Evolutionary conservation across 1,140 invertebrate species (phyloP).

Genomic region (Drosophila nigromelanica): DNA sequence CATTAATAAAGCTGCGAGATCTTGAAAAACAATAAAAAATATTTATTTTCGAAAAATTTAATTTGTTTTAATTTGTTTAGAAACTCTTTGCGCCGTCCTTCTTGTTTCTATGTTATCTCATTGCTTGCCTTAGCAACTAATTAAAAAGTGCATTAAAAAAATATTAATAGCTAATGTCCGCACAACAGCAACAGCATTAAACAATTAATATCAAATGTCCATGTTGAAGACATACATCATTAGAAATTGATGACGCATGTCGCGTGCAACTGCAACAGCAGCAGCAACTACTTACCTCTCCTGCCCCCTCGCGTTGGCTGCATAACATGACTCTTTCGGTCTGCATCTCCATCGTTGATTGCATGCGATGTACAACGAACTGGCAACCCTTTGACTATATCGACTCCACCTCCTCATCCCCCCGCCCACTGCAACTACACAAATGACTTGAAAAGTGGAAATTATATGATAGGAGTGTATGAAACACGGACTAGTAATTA

Average conservation of each 20-base stretch:
- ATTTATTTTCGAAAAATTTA: too few species aligned
- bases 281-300: conserved; percentile 8
- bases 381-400: conserved; percentile 47
- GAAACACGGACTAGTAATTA: conserved; percentile 71
- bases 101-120: background rate
- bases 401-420: conserved; percentile 14
- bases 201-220: conserved; percentile 57
- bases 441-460: conserved; percentile 45
- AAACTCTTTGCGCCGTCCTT: background rate
- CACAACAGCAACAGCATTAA: conserved; percentile 29
- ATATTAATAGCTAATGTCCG: conserved; percentile 70
- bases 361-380: conserved; percentile 40
- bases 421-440: background rate
- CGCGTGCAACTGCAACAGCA: conserved; percentile 69
- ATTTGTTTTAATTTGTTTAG: too few species aligned
- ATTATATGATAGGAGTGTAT: conserved; percentile 32
- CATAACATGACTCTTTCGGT: background rate
- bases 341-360: conserved; percentile 49
- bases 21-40: too few species aligned
- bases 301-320: background rate
- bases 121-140: conserved; percentile 16
- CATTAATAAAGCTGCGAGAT: too few species aligned
- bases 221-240: conserved; percentile 73
- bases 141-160: conserved; percentile 48
- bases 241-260: conserved; percentile 83